Conservation (phyloP, 1,140 invertebrate genomes). For the Onthophagus taurus region DNA sequence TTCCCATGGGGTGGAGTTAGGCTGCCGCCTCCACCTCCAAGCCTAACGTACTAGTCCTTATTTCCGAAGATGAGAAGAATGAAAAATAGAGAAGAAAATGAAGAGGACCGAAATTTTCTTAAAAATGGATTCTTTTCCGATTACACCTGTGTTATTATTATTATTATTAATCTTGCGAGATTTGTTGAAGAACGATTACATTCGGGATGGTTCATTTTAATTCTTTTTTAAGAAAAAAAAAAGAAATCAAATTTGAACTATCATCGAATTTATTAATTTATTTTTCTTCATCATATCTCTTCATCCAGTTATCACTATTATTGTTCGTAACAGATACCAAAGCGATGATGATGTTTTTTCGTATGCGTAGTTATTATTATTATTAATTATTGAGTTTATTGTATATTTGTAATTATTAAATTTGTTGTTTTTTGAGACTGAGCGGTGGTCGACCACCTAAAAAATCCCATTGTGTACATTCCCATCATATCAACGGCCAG, state of each 20-base stretch:
- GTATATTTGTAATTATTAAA: constrained; percentile 34
- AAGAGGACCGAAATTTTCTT: neutral
- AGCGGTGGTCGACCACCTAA: constrained; percentile 22
- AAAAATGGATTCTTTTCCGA: too few species aligned
- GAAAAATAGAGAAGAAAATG: neutral
- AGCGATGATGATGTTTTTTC: constrained; percentile 37
- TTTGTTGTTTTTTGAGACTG: constrained; percentile 35
- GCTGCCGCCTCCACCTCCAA: constrained; percentile 48
- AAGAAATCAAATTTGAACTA: neutral
- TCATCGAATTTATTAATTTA: neutral
- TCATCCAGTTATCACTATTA: constrained; percentile 13
- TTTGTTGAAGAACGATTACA: neutral
- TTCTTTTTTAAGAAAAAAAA: neutral
- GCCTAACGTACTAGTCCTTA: constrained; percentile 38
- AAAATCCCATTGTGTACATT: constrained; percentile 33
- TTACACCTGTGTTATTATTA: constrained; percentile 13
- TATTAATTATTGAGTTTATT: constrained; percentile 29
- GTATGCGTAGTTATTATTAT: constrained; percentile 29
- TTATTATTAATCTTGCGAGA: constrained; percentile 8
- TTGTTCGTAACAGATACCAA: constrained; percentile 40
- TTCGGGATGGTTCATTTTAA: neutral
- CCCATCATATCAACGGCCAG: constrained; percentile 39
- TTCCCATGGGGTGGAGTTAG: constrained; percentile 57
- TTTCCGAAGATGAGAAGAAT: neutral
- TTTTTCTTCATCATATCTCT: constrained; percentile 6